These are phyloP conservation scores for Anniella stebbinsi DNA, from an alignment of 2,797 vertebrate genomes.

Conservation along the genomic window DNA sequence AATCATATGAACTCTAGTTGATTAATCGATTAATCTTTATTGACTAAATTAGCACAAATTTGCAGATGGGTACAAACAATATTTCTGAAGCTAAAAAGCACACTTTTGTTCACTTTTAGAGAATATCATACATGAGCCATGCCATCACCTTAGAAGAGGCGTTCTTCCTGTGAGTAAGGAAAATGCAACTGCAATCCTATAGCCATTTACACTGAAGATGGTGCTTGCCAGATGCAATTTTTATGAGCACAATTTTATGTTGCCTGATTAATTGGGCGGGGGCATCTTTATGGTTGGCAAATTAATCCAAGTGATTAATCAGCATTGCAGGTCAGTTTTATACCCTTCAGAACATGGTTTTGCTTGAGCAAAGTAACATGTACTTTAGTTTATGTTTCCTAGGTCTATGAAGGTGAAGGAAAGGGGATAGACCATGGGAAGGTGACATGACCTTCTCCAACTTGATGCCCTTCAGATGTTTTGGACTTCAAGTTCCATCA, in stretches of 20 bases:
- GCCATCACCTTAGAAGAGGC: not conserved
- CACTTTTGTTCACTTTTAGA: not conserved
- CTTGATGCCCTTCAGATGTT: too few relatives aligned
- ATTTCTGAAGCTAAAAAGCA: not conserved
- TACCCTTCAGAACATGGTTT: not conserved
- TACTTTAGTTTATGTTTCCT: not conserved
- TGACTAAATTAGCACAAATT: not conserved
- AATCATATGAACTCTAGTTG: not conserved
- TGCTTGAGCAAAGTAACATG: not conserved
- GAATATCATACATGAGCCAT: not conserved
- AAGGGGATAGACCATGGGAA: too few relatives aligned
- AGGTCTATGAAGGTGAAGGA: not conserved
- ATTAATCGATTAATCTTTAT: constrained; percentile 5
- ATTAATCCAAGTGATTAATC: too few relatives aligned
- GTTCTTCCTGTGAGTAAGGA: not conserved
- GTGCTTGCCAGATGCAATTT: not conserved
- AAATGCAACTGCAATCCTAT: not conserved
- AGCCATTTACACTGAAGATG: not conserved
- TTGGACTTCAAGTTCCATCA: too few relatives aligned
- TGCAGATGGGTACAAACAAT: not conserved
- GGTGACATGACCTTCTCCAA: too few relatives aligned
- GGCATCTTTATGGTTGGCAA: too few relatives aligned
- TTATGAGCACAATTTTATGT: not conserved
- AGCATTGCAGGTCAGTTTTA: too few relatives aligned
- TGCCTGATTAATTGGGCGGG: too few relatives aligned